Base-by-base conservation (phyloP, 1,140 invertebrate species). In the Sinella curviseta region DNA sequence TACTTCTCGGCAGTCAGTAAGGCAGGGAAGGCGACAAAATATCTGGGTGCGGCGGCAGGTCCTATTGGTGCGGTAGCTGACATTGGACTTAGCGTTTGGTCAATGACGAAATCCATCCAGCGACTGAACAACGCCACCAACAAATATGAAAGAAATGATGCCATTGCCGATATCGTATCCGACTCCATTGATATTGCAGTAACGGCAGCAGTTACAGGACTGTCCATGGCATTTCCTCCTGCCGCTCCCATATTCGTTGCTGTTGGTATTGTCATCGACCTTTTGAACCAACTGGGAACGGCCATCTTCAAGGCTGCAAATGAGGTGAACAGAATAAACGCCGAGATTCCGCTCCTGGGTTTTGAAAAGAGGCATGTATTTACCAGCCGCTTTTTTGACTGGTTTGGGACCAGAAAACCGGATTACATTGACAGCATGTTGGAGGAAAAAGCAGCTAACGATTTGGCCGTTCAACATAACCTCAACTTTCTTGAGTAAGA, bases 31-130 rank as follows among this genome's bases (percentile, higher is more conserved):
- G 3, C 54, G 26, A 34, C 14, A 24, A 76, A 76, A 39, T 0
- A 57, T 24, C 16, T 79, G 8, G 78, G 74, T 0, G 76, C 35
- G 73, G 31, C 16, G 24, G 78, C 78, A 14, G 78, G 78, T 24
- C 78, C 78, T 2, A 65, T 79, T 33, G 78, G 74, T 33, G 39
- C n/a, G 8, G 48, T 79, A 20, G 57, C n/a, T 28, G 78, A 79
- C 30, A 34, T 79, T n/a, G 4, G 74, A 17, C 54, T 31, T 76
- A 20, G 75, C n/a, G n/a, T n/a, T n/a, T n/a, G n/a, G n/a, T n/a
- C n/a, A n/a, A n/a, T n/a, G n/a, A n/a, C n/a, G n/a, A n/a, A n/a
- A n/a, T n/a, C n/a, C n/a, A n/a, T n/a, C n/a, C n/a, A n/a, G n/a
- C n/a, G n/a, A n/a, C n/a, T n/a, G n/a, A n/a, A n/a, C n/a, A n/a